Base-by-base conservation (phyloP, 2,797 vertebrate species). In the Oryzias sinensis region DNA sequence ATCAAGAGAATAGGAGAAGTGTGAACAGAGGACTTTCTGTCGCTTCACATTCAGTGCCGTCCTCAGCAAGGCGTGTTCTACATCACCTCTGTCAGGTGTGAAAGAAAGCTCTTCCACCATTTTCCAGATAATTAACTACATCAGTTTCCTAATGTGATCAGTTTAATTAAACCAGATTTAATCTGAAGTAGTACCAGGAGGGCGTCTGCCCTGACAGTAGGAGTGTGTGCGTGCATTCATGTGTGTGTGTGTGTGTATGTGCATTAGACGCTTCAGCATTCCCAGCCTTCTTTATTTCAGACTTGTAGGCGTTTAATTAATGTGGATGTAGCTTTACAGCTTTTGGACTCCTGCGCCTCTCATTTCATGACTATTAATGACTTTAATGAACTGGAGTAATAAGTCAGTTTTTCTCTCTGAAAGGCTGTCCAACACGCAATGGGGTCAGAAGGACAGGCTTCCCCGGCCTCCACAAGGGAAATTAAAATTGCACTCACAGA, bases 351-450 rank as follows among this genome's bases (percentile, higher is more conserved):
- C 91, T 91, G 95, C 92, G 93, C 93, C 93, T 97, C 96, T 94
- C 95, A 94, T 97, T 97, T 97, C 95, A 98, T 97, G 95, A 98
- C 96, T 98, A 97, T 97, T 98, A 97, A 98, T 98, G 96, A 93
- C 97, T 98, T 97, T 98, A 97, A 98, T 98, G 95, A 98, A 98
- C 95, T 96, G 94, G 93, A 93, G 94, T 97, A 97, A 97, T 96
- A 96, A 94, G 93, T 93, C 93, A 93, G 92, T 94, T 95, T 95
- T 90, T 95, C 94, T 94, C 94, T 94, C 93, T 91, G 84, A 93
- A 94, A 91, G 92, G 82, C 83, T 82, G 84, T 86, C 94, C 93
- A 46, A 83, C 80, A 80, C 81, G 64, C 68, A 65, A 69, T 66
- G 37, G 80, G 87, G 84, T 83, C 81, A 82, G 81, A 53, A 74